A percentile compares a stretch with the other conserved stretches of the same genome.
Conservation (phyloP, 2,797 vertebrate species). For the Chaetophractus vellerosus region DNA sequence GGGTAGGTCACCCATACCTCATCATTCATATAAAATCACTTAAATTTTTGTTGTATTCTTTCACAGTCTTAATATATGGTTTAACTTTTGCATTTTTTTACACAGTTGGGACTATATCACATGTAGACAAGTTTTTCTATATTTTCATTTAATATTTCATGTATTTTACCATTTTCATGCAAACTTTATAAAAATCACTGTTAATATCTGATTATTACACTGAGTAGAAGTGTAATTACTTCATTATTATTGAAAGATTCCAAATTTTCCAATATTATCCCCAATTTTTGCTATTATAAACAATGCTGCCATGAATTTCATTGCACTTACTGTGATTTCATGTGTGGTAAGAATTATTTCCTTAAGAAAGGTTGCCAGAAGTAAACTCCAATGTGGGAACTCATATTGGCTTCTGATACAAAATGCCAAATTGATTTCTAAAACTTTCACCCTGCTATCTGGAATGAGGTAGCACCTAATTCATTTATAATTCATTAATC, state of each 20-base stretch:
- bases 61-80: not conserved
- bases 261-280: not conserved
- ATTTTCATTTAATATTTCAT: conserved; percentile 30
- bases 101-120: not conserved
- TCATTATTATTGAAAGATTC: not conserved
- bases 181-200: not conserved
- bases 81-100: not conserved
- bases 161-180: not conserved
- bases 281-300: not conserved
- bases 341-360: conserved; percentile 25
- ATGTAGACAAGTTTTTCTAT: not conserved
- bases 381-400: not conserved
- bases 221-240: not conserved
- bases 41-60: conserved; percentile 1
- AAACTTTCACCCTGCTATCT: not conserved
- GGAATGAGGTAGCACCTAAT: not conserved
- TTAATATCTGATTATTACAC: not conserved
- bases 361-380: not conserved
- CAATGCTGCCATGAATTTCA: not conserved
- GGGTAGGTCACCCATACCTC: not conserved
- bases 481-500: not conserved
- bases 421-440: conserved; percentile 27
- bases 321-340: not conserved
- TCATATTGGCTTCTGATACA: not conserved
- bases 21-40: not conserved